Evolutionary conservation across 2,113 vertebrate genomes (phyloP).

Genomic region (Sigmodon hispidus): DNA sequence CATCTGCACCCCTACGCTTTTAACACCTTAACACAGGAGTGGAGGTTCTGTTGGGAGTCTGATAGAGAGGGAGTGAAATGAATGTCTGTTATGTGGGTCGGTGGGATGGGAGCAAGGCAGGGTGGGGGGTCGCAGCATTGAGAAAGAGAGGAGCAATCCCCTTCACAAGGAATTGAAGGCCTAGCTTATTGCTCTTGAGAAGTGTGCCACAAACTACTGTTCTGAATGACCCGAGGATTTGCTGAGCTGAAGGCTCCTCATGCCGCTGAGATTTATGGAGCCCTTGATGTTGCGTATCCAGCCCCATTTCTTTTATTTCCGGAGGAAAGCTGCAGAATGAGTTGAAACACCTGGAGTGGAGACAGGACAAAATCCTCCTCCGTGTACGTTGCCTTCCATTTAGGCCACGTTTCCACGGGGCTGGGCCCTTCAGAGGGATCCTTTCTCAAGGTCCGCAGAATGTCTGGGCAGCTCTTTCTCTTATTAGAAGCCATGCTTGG

Average conservation of each 20-base stretch:
- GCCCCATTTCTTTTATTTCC: conserved; percentile 53
- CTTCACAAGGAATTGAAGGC: not conserved
- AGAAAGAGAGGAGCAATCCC: not conserved
- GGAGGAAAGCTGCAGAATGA: conserved; percentile 49
- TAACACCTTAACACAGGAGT: not conserved
- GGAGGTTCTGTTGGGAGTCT: not conserved
- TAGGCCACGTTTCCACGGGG: not conserved
- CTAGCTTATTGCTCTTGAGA: not conserved
- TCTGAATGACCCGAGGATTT: not conserved
- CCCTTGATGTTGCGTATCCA: conserved; percentile 29
- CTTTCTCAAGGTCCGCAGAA: not conserved
- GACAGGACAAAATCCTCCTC: not conserved
- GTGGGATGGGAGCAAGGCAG: not conserved
- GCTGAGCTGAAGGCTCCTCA: conserved; percentile 15
- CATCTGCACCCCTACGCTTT: not conserved
- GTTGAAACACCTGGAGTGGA: conserved; percentile 52
- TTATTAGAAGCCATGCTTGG: not conserved
- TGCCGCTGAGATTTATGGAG: conserved; percentile 59
- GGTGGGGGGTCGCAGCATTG: not conserved
- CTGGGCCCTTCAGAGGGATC: not conserved
- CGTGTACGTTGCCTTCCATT: not conserved
- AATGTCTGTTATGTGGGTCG: not conserved
- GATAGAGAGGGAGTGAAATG: not conserved
- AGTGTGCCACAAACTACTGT: not conserved
- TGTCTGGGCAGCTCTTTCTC: not conserved